A percentile compares a stretch with the other conserved stretches of the same genome.
phyloP scores from a whole-genome alignment of 2,797 vertebrate species.

The Alosa sapidissima region DNA sequence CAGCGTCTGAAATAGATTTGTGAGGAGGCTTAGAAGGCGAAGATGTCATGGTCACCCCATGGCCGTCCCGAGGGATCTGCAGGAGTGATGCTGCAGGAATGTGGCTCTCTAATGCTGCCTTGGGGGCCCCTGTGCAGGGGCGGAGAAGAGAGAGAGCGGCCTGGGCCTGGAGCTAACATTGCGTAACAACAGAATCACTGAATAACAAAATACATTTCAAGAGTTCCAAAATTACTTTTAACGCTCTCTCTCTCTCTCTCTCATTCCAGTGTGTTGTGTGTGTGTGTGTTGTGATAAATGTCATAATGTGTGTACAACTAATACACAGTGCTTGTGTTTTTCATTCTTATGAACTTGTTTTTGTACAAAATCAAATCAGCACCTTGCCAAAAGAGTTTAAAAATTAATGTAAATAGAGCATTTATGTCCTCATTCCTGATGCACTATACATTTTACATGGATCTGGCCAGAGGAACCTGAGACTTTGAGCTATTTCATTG shows the following conservation, averaged over 20 bases:
- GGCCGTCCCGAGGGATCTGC: neutral
- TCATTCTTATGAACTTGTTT: neutral
- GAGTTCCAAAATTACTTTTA: neutral
- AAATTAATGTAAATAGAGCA: neutral
- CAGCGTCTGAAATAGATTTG: neutral
- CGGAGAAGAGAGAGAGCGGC: neutral
- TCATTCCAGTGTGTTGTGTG: neutral
- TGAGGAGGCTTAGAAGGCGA: neutral
- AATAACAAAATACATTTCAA: neutral
- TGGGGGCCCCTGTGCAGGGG: neutral
- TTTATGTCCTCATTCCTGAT: neutral
- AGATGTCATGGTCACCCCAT: neutral
- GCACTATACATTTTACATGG: neutral
- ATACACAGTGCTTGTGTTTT: neutral
- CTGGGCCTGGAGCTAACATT: neutral
- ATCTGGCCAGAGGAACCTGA: neutral
- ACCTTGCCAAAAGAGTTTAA: neutral
- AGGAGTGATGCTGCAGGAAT: constrained; percentile 7
- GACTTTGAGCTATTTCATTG: neutral
- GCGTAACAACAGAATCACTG: neutral
- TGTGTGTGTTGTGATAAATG: neutral
- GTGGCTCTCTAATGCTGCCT: neutral
- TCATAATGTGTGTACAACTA: too few relatives aligned
- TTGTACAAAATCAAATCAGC: neutral
- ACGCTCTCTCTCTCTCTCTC: neutral